phyloP scores from a whole-genome alignment of 2,888 invertebrate genomes.

The Archips xylosteana region DNA sequence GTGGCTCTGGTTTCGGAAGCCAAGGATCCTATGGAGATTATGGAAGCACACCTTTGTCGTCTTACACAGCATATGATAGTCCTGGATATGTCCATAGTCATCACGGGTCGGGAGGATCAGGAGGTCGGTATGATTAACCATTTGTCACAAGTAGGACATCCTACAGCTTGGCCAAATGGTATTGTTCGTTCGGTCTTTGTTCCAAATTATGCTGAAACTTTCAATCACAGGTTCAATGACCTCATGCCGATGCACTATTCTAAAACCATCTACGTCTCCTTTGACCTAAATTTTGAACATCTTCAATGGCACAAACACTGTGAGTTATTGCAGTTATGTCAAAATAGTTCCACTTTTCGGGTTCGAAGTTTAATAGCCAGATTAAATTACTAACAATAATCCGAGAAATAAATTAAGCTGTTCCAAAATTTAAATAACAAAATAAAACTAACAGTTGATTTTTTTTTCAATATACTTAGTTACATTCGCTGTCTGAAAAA shows the following conservation, averaged over 20 bases:
- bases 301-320: constrained; percentile 44
- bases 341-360: too few relatives aligned
- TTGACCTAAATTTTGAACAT: constrained; percentile 45
- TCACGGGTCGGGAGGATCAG: constrained; percentile 54
- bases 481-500: too few relatives aligned
- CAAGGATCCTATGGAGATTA: constrained; percentile 60
- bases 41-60: constrained; percentile 61
- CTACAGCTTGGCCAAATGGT: too few relatives aligned
- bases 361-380: too few relatives aligned
- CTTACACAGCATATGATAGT: constrained; percentile 70
- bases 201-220: constrained; percentile 41
- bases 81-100: constrained; percentile 65
- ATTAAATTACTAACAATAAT: background rate
- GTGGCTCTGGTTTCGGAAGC: constrained; percentile 78
- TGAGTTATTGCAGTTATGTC: constrained; percentile 49
- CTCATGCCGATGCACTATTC: constrained; percentile 68
- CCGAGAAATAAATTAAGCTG: too few relatives aligned
- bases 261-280: constrained; percentile 53
- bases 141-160: background rate
- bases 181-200: background rate
- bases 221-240: constrained; percentile 63
- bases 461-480: too few relatives aligned
- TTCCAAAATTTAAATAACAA: too few relatives aligned
- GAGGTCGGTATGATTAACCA: constrained; percentile 57
- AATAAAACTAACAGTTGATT: too few relatives aligned